Conservation (phyloP, 2,888 invertebrate genomes). For the Noctua pronuba region DNA sequence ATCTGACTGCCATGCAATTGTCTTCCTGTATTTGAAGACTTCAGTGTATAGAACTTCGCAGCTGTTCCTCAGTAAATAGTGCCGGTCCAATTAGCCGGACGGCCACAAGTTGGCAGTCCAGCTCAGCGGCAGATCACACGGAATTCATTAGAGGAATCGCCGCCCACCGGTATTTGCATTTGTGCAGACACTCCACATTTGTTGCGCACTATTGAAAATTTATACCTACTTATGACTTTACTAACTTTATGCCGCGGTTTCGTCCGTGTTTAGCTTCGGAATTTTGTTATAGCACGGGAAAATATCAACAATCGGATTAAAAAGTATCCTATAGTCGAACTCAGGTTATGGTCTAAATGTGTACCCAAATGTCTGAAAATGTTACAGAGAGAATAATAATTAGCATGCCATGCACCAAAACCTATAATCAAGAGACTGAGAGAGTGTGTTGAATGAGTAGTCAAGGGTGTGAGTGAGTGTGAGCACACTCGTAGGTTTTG, state of each 20-base stretch:
- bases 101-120: slow-evolving; percentile 6
- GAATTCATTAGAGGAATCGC: slow-evolving; percentile 49
- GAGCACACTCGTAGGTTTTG: no score
- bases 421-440: no score
- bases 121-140: slow-evolving; percentile 33
- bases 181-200: slow-evolving; percentile 5
- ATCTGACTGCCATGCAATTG: not conserved
- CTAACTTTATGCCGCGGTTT: not conserved
- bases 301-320: not conserved
- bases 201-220: not conserved
- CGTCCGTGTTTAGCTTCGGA: not conserved
- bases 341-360: not conserved
- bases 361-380: not conserved
- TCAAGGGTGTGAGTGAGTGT: no score
- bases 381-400: no score
- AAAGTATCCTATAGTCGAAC: not conserved
- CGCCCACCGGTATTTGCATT: slow-evolving; percentile 23
- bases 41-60: not conserved
- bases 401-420: no score
- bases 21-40: not conserved
- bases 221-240: not conserved
- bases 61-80: slow-evolving; percentile 8
- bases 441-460: no score
- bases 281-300: not conserved
- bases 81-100: slow-evolving; percentile 14